A percentile compares a stretch with the other conserved stretches of the same genome.
Evolutionary conservation across 1,140 invertebrate genomes (phyloP).

Genomic region (Hyles euphorbiae): DNA sequence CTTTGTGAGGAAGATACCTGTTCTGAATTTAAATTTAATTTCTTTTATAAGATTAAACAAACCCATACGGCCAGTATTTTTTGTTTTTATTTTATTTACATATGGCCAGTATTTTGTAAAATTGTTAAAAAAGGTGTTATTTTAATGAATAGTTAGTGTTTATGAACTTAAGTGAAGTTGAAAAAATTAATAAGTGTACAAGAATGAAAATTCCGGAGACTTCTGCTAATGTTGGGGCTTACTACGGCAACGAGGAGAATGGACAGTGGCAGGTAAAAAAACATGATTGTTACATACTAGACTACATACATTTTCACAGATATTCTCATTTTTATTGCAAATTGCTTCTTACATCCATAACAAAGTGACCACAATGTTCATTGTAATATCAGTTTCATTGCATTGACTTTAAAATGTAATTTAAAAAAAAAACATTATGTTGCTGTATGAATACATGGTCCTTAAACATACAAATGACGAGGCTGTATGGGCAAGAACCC

Average conservation of each 20-base stretch:
- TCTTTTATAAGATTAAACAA: neutral
- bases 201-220: constrained; percentile 69
- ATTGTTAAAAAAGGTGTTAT: constrained; percentile 8
- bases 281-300: neutral
- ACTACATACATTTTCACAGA: neutral
- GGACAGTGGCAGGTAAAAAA: constrained; percentile 61
- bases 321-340: no score
- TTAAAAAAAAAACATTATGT: no score
- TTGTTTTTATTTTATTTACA: neutral
- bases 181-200: constrained; percentile 30
- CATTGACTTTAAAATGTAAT: no score
- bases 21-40: neutral
- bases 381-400: no score
- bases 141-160: constrained; percentile 26
- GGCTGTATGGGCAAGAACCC: no score
- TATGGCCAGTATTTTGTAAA: constrained; percentile 4
- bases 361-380: no score
- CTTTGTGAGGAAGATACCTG: neutral
- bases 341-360: no score
- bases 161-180: constrained; percentile 6
- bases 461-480: no score
- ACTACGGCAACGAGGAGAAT: constrained; percentile 63
- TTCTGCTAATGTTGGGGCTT: constrained; percentile 53
- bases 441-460: no score
- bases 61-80: no score